A percentile compares a stretch with the other conserved stretches of the same genome.
Conservation (phyloP, 2,888 invertebrate species). For the Phortica okadai region DNA sequence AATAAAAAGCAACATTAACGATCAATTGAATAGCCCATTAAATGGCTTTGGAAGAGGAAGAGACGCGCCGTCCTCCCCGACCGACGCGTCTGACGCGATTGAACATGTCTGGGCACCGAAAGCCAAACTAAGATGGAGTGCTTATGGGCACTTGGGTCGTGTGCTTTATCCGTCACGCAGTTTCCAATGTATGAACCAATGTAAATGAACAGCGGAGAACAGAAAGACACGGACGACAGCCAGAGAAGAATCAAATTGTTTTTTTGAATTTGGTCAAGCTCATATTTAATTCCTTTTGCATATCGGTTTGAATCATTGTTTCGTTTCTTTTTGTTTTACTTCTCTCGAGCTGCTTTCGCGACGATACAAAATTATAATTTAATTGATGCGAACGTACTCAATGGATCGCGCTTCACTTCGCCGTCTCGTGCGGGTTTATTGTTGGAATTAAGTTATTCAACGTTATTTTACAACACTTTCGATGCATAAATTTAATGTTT, state of each 20-base stretch:
- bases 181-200: no score
- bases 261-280: constrained; percentile 44
- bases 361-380: constrained; percentile 64
- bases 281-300: constrained; percentile 59
- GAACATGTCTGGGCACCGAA: neutral
- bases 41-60: constrained; percentile 48
- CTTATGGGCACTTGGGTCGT: neutral
- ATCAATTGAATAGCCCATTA: constrained; percentile 74
- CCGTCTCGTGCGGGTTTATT: constrained; percentile 55
- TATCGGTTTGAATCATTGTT: constrained; percentile 51
- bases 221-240: constrained; percentile 17
- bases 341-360: constrained; percentile 1
- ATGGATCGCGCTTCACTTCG: constrained; percentile 11
- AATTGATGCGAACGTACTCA: constrained; percentile 53
- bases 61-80: constrained; percentile 39
- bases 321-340: constrained; percentile 30
- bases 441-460: constrained; percentile 76
- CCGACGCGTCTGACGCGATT: neutral
- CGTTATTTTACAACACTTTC: constrained; percentile 76
- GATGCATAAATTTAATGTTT: constrained; percentile 72
- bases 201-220: neutral
- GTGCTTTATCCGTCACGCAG: neutral
- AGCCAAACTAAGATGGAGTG: neutral
- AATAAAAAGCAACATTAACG: constrained; percentile 71
- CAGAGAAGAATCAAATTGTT: constrained; percentile 46